Evolutionary conservation across 2,888 invertebrate genomes (phyloP), one percentile per base, ranked within the genome.

Genomic region (Chalcosyrphus nemorum): DNA sequence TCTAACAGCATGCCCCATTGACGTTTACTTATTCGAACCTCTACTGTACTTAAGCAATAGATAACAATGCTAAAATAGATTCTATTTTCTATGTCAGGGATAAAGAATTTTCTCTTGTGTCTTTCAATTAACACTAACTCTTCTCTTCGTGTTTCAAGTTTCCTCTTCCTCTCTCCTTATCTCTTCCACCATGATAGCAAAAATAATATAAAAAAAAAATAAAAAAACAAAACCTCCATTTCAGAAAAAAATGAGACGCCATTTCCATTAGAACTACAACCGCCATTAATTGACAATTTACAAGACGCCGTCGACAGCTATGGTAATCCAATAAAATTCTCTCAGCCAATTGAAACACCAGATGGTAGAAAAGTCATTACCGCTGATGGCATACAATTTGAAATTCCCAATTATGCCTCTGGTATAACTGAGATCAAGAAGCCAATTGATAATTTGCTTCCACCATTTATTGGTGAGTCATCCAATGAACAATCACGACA

Each of bases 351-450:
- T n/a, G 87, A 90, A 71, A 90, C 90, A 86, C 90, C 90, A 74
- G 90, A 90, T 87, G 91, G 90, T 35, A 88, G 90, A 32, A 91
- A 91, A 86, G 90, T 91, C 63, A 87, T 90, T 66, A 90, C 88
- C 81, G 89, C 90, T 2, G 88, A 91, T 78, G 91, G 91, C 59
- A 86, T 91, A 61, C 89, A 91, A 87, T 91, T 91, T 77, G 90
- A 91, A 89, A 91, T 91, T 87, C 91, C 91, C 45, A 91, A 88
- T 75, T 91, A 91, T 88, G 91, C 91, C 32, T 91, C 92, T 59
- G 91, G 91, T 81, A 91, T 91, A 74, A 91, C 91, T 52, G 91
- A 91, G 87, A 89, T 91, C 65, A 89, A 89, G 81, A 88, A 90
- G 87, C 91, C 91, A 2, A 85, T 89, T 32, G 90, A 89, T 75